phyloP scores from a whole-genome alignment of 2,888 invertebrate species.

The Dasypogon diadema region DNA sequence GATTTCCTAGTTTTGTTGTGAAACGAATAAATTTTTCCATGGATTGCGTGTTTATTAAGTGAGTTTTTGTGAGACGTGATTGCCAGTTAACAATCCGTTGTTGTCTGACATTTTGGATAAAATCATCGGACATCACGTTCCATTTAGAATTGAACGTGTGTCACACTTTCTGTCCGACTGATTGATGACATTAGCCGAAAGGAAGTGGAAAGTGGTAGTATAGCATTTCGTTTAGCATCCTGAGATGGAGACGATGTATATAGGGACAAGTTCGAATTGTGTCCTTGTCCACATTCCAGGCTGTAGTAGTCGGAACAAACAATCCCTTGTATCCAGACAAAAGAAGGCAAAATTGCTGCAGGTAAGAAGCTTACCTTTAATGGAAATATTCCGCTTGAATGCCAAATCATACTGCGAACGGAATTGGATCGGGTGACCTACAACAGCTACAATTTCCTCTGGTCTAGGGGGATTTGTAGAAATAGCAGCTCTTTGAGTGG shows the following conservation, averaged over 20 bases:
- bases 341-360: slow-evolving; percentile 34
- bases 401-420: slow-evolving; percentile 30
- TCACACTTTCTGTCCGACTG: slow-evolving; percentile 11
- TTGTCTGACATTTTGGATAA: slow-evolving; percentile 1
- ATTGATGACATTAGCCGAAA: slow-evolving; percentile 11
- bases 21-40: slow-evolving; percentile 33
- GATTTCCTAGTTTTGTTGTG: not conserved
- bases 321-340: slow-evolving; percentile 26
- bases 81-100: slow-evolving; percentile 15
- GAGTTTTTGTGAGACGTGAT: slow-evolving; percentile 22
- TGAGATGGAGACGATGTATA: not conserved
- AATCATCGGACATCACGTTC: not conserved
- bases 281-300: not conserved
- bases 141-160: slow-evolving; percentile 3
- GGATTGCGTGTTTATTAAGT: slow-evolving; percentile 36
- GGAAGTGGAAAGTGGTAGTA: not conserved
- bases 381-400: slow-evolving; percentile 50
- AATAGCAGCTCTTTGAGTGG: not conserved
- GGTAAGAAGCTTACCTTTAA: slow-evolving; percentile 51
- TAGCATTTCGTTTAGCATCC: not conserved
- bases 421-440: slow-evolving; percentile 39
- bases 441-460: slow-evolving; percentile 15
- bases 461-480: not conserved
- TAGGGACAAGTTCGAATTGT: not conserved
- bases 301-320: not conserved